phyloP scores from a whole-genome alignment of 2,888 invertebrate genomes.

The Campoplex nolae region DNA sequence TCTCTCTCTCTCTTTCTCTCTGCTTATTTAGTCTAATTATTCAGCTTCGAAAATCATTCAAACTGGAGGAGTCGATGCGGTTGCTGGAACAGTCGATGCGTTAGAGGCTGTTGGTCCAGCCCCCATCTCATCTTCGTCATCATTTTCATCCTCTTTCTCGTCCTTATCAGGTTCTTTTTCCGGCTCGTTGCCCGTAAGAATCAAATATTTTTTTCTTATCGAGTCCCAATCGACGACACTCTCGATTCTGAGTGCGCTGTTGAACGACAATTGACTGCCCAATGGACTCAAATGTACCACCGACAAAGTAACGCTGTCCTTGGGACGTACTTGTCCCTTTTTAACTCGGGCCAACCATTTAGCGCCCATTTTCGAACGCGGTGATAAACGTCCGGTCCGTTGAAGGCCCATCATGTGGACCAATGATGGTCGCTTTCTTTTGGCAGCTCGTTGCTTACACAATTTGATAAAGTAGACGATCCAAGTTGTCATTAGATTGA shows the following conservation, averaged over 20 bases:
- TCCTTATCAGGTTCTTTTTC: constrained; percentile 81
- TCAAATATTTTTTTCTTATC: constrained; percentile 95
- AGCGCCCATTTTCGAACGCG: constrained; percentile 85
- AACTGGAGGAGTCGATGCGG: constrained; percentile 77
- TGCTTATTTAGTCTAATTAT: constrained; percentile 65
- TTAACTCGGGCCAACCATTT: constrained; percentile 85
- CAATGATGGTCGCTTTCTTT: constrained; percentile 85
- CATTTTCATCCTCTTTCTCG: constrained; percentile 79
- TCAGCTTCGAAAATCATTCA: constrained; percentile 63
- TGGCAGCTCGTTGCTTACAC: constrained; percentile 85
- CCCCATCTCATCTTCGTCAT: constrained; percentile 78
- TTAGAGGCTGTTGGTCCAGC: constrained; percentile 77
- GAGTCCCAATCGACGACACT: constrained; percentile 96
- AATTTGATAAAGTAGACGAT: constrained; percentile 86
- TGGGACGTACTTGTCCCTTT: constrained; percentile 85
- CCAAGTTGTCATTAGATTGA: constrained; percentile 89
- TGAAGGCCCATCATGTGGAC: constrained; percentile 86
- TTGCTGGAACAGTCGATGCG: constrained; percentile 77
- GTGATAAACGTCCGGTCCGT: constrained; percentile 84
- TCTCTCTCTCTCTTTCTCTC: constrained; percentile 31
- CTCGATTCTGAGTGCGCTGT: constrained; percentile 92
- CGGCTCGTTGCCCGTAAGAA: constrained; percentile 89
- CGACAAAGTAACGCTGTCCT: constrained; percentile 90
- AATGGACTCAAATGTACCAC: constrained; percentile 93
- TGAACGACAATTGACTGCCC: constrained; percentile 94